Percentiles rank a stretch among this genome's conserved stretches.
phyloP scores from a whole-genome alignment of 2,888 invertebrate species.

The Oscheius sp. region DNA sequence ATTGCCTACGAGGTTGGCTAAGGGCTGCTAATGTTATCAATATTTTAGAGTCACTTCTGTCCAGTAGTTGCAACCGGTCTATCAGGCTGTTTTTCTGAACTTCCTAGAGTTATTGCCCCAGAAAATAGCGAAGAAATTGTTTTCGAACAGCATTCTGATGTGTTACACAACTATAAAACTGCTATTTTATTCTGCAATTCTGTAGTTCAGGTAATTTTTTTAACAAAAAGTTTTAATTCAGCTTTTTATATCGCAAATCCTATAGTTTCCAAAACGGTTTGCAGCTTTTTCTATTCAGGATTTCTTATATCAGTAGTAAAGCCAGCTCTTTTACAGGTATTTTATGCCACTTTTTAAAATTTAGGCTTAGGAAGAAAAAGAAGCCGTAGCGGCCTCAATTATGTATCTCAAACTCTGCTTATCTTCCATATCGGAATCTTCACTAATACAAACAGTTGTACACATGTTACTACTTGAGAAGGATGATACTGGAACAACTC shows the following conservation, averaged over 20 bases:
- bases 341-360: too few species aligned
- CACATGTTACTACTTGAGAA: conserved; percentile 79
- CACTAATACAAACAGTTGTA: conserved; percentile 78
- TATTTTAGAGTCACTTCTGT: conserved; percentile 86
- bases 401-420: conserved; percentile 81
- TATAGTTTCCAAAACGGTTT: too few species aligned
- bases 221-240: neutral
- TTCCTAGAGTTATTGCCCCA: conserved; percentile 78
- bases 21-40: neutral
- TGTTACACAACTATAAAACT: conserved; percentile 85
- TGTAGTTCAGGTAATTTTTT: conserved; percentile 79
- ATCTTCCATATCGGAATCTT: conserved; percentile 85
- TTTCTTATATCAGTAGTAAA: neutral
- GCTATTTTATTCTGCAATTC: conserved; percentile 96
- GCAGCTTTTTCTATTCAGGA: too few species aligned
- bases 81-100: conserved; percentile 90
- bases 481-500: conserved; percentile 84
- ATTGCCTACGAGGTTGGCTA: conserved; percentile 55
- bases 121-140: conserved; percentile 43
- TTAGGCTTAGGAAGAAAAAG: conserved; percentile 37
- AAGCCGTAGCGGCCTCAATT: conserved; percentile 37
- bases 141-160: conserved; percentile 72
- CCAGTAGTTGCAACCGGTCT: conserved; percentile 83
- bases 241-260: too few species aligned
- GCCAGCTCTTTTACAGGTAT: too few species aligned